phyloP scores from a whole-genome alignment of 1,140 invertebrate genomes.

The Amphibalanus amphitrite region DNA sequence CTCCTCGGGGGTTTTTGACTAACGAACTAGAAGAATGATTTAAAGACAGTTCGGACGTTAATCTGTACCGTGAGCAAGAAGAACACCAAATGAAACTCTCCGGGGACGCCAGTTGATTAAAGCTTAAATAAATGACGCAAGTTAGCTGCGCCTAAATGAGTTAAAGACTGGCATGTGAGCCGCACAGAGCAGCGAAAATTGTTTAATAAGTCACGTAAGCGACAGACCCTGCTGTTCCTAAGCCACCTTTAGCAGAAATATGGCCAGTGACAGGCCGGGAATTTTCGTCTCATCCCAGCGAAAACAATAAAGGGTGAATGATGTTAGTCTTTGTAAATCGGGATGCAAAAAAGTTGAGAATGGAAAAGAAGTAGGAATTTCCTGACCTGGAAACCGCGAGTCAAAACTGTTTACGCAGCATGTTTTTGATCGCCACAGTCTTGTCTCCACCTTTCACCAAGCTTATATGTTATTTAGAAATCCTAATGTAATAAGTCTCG shows the following conservation, averaged over 20 bases:
- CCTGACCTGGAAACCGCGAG: too few species aligned
- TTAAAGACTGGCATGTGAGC: not conserved
- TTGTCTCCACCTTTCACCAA: too few species aligned
- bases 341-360: too few species aligned
- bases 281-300: too few species aligned
- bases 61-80: not conserved
- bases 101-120: not conserved
- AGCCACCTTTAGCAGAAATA: not conserved
- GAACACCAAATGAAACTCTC: not conserved
- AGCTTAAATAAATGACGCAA: conserved; percentile 1
- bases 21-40: conserved; percentile 2
- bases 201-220: not conserved
- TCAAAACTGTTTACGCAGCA: too few species aligned
- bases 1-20: not conserved
- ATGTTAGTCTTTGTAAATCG: too few species aligned
- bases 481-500: too few species aligned
- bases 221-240: not conserved
- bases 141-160: not conserved
- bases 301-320: too few species aligned
- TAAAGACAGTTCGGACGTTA: not conserved
- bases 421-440: too few species aligned
- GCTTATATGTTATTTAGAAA: too few species aligned
- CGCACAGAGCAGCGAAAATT: not conserved
- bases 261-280: not conserved
- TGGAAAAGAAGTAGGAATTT: too few species aligned